These are phyloP conservation scores for Anodontia alba DNA, from an alignment of 2,888 invertebrate genomes.

Conservation along the genomic window DNA sequence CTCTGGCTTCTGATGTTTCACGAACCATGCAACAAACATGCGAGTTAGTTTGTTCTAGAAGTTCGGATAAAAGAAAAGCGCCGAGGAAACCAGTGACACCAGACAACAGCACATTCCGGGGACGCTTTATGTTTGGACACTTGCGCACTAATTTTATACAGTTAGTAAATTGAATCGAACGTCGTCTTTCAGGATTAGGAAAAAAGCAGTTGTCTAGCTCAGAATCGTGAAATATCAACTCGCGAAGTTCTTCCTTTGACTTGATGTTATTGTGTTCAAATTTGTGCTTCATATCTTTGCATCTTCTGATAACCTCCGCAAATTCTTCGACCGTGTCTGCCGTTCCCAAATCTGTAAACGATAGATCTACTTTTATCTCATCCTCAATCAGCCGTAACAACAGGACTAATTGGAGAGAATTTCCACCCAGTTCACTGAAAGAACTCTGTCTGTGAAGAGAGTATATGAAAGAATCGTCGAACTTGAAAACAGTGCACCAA, in stretches of 20 bases:
- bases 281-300: conserved; percentile 52
- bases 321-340: conserved; percentile 71
- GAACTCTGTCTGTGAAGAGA: conserved; percentile 66
- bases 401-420: conserved; percentile 71
- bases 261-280: conserved; percentile 27
- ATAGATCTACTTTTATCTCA: conserved; percentile 53
- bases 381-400: conserved; percentile 66
- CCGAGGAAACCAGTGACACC: conserved; percentile 74
- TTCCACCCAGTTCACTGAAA: conserved; percentile 75
- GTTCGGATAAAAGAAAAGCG: conserved; percentile 66
- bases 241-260: conserved; percentile 52
- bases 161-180: conserved; percentile 56
- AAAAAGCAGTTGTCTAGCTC: conserved; percentile 43
- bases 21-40: conserved; percentile 73
- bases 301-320: conserved; percentile 62
- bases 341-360: conserved; percentile 68
- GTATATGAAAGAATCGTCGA: conserved; percentile 63
- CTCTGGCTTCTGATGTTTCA: conserved; percentile 65
- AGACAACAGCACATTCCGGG: conserved; percentile 68
- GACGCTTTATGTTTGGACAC: conserved; percentile 40
- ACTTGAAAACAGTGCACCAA: conserved; percentile 67
- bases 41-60: conserved; percentile 67
- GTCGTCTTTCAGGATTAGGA: conserved; percentile 48
- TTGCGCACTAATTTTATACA: conserved; percentile 38
- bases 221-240: conserved; percentile 63